Percentiles rank a stretch among this genome's conserved stretches.
Conservation (phyloP, 2,888 invertebrate species). For the Eledone cirrhosa region DNA sequence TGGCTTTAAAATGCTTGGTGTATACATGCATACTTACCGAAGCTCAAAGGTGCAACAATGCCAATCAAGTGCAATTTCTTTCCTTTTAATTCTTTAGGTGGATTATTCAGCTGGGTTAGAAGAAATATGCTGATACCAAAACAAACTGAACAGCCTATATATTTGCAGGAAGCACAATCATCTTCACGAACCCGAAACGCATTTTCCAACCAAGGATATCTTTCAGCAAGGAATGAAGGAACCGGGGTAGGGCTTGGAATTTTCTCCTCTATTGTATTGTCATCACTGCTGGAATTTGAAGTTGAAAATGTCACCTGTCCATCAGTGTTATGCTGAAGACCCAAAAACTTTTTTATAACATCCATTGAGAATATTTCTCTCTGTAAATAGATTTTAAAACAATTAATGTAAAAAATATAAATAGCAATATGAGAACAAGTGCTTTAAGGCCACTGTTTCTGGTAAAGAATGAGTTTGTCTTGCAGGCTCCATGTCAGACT, state of each 20-base stretch:
- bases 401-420: too few species aligned
- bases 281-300: too few species aligned
- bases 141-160: background rate
- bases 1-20: too few species aligned
- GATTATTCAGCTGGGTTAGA: background rate
- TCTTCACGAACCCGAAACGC: background rate
- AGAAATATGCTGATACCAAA: background rate
- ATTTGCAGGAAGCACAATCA: constrained; percentile 22
- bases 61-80: background rate
- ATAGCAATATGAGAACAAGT: too few species aligned
- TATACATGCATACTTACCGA: background rate
- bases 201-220: constrained; percentile 16
- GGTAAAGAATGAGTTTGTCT: too few species aligned
- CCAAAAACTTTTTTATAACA: too few species aligned
- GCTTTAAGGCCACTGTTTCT: too few species aligned
- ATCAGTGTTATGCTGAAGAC: too few species aligned
- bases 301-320: too few species aligned
- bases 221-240: background rate
- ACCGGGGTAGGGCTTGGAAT: background rate
- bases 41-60: background rate
- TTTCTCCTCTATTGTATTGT: background rate
- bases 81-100: background rate
- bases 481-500: too few species aligned
- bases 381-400: too few species aligned
- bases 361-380: too few species aligned